These are phyloP conservation scores for Lobophora halterata DNA, from an alignment of 2,888 invertebrate genomes.

Conservation along the genomic window DNA sequence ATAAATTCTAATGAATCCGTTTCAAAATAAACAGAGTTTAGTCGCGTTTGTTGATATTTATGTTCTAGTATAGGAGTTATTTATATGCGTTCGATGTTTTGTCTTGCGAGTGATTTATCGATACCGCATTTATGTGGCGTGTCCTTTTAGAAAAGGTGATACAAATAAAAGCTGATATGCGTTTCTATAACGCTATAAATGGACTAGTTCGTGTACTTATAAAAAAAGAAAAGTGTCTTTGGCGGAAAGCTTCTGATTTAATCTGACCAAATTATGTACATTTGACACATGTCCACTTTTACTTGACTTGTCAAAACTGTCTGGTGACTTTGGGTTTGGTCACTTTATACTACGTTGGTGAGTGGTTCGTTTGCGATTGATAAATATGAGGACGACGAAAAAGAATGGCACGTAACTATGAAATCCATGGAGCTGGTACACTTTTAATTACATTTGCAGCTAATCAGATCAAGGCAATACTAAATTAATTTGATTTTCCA, in stretches of 20 bases:
- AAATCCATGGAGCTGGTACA: slow-evolving; percentile 1
- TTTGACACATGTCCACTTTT: too few species aligned
- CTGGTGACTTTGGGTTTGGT: too few species aligned
- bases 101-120: slow-evolving; percentile 31
- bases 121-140: slow-evolving; percentile 16
- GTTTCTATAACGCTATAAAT: too few species aligned
- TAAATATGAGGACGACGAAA: too few species aligned
- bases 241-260: too few species aligned
- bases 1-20: slow-evolving; percentile 21
- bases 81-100: slow-evolving; percentile 24
- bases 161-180: slow-evolving; percentile 17
- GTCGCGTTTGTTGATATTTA: slow-evolving; percentile 23
- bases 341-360: too few species aligned
- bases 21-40: slow-evolving; percentile 23
- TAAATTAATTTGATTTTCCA: slow-evolving; percentile 36
- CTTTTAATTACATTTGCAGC: slow-evolving; percentile 19
- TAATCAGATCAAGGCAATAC: slow-evolving; percentile 45
- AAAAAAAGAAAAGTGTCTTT: too few species aligned
- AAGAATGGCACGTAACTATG: too few species aligned
- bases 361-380: too few species aligned
- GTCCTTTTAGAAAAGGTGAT: slow-evolving; percentile 30
- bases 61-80: slow-evolving; percentile 18
- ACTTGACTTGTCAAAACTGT: too few species aligned
- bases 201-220: too few species aligned
- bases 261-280: too few species aligned